Evolutionary conservation across 2,113 vertebrate genomes (phyloP).

Genomic region (Cebus imitator): DNA sequence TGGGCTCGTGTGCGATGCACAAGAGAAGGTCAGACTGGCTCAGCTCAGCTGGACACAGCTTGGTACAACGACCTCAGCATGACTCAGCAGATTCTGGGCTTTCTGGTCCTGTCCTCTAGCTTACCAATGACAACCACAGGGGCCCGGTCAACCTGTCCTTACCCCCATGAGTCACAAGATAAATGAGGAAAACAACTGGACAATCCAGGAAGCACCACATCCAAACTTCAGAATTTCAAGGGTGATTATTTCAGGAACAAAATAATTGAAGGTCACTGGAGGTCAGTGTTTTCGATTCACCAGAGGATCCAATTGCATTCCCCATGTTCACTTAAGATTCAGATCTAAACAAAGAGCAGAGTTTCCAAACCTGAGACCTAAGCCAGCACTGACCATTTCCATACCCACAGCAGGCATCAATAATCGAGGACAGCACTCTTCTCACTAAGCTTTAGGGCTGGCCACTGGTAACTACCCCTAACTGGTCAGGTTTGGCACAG

Average conservation of each 20-base stretch:
- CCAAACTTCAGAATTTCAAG: neutral
- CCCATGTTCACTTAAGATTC: neutral
- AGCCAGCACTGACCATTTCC: neutral
- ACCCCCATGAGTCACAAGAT: conserved; percentile 36
- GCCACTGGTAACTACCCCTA: neutral
- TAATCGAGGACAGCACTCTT: neutral
- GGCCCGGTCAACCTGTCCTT: neutral
- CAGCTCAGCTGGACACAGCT: neutral
- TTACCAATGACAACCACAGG: neutral
- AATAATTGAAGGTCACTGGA: neutral
- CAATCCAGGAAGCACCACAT: neutral
- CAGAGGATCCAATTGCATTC: neutral
- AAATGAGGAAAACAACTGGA: conserved; percentile 34
- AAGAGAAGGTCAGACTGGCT: neutral
- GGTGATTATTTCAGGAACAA: conserved; percentile 21
- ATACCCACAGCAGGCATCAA: neutral
- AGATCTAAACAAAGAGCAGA: neutral
- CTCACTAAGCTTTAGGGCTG: neutral
- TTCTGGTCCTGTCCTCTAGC: neutral
- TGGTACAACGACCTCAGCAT: neutral
- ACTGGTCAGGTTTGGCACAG: neutral
- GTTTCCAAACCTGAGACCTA: neutral
- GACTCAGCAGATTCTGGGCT: conserved; percentile 54
- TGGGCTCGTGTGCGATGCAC: neutral
- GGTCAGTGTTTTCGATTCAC: neutral